These are phyloP conservation scores for Danio aesculapii DNA, from an alignment of 2,797 vertebrate genomes.

Conservation along the genomic window DNA sequence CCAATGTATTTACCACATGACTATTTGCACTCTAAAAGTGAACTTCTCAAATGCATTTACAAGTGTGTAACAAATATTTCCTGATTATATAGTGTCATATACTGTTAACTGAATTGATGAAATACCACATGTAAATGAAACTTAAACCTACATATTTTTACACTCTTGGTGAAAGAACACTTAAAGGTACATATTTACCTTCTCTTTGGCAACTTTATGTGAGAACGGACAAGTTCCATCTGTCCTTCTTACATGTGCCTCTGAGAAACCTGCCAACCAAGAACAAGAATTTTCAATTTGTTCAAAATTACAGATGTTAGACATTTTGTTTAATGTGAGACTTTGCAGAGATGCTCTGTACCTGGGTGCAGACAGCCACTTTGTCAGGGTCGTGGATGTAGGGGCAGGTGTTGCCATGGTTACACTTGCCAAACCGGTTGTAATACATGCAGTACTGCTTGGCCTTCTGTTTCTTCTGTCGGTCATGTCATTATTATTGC, in stretches of 20 bases:
- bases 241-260: conserved; percentile 92
- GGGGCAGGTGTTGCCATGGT: conserved; percentile 86
- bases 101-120: too few species aligned
- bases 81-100: too few species aligned
- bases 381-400: conserved; percentile 97
- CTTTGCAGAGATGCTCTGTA: conserved; percentile 60
- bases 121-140: background rate
- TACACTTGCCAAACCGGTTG: conserved; percentile 94
- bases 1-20: too few species aligned
- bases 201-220: conserved; percentile 95
- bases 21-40: too few species aligned
- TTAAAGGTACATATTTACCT: conserved; percentile 79
- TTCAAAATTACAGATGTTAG: background rate
- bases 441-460: conserved; percentile 97
- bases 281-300: conserved; percentile 35
- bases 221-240: conserved; percentile 94
- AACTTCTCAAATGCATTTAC: too few species aligned
- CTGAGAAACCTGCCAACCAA: conserved; percentile 87
- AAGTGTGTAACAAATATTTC: too few species aligned
- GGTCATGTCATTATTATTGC: conserved; percentile 91
- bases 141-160: background rate
- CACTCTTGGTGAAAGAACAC: background rate
- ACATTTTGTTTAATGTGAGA: background rate
- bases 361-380: conserved; percentile 97
- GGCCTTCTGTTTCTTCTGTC: conserved; percentile 82